Conservation (phyloP, 1,140 invertebrate genomes). For the Diabrotica undecimpunctata region DNA sequence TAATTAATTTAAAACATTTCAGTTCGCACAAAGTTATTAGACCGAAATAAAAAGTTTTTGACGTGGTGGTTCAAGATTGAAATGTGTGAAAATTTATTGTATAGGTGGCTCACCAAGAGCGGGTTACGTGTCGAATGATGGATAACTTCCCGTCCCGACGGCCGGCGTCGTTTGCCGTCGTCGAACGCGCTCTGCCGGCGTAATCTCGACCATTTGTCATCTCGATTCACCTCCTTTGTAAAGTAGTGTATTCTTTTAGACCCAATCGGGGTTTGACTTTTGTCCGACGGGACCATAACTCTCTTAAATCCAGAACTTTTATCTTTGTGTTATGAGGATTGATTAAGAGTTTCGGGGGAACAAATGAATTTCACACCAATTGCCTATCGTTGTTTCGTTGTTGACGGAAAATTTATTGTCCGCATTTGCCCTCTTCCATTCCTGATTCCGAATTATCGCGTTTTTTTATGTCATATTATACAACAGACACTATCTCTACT, state of each 20-base stretch:
- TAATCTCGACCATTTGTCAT: conserved; percentile 45
- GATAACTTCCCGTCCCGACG: conserved; percentile 41
- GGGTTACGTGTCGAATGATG: conserved; percentile 37
- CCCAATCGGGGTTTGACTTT: conserved; percentile 41
- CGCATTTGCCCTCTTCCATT: conserved; percentile 29
- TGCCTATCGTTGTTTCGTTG: conserved; percentile 39
- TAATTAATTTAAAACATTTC: neutral
- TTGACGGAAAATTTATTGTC: conserved; percentile 36
- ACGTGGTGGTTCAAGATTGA: neutral
- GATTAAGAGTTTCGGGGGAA: conserved; percentile 40
- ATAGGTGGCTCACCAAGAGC: conserved; percentile 10
- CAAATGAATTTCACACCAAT: conserved; percentile 46
- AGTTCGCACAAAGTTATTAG: neutral
- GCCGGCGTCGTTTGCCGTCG: conserved; percentile 39
- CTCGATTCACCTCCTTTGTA: conserved; percentile 44
- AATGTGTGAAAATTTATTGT: conserved; percentile 13
- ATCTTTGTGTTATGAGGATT: conserved; percentile 43
- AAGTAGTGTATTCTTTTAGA: conserved; percentile 43
- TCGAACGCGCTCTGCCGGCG: conserved; percentile 34
- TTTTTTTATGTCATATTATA: conserved; percentile 23
- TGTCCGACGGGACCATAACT: conserved; percentile 38
- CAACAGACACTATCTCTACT: conserved; percentile 1
- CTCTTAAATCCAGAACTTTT: conserved; percentile 36
- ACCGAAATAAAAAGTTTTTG: conserved; percentile 1
- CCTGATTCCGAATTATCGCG: conserved; percentile 37